Evolutionary conservation across 2,113 vertebrate genomes (phyloP).

Genomic region (Nesogale talazaci): DNA sequence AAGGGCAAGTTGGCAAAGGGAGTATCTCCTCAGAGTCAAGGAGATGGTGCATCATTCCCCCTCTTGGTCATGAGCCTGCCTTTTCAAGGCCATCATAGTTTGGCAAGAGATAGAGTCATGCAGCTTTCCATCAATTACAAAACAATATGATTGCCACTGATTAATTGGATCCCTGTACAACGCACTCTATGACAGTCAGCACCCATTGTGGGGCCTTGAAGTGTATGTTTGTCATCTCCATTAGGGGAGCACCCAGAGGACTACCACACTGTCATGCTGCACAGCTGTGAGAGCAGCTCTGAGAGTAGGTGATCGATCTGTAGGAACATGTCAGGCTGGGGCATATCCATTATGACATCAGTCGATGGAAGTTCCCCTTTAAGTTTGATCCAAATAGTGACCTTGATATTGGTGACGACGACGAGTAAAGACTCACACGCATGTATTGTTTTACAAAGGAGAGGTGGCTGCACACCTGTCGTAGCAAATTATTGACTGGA

Average conservation of each 20-base stretch:
- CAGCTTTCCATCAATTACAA: conserved; percentile 25
- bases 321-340: conserved; percentile 88
- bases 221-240: conserved; percentile 76
- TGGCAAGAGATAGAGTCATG: background rate
- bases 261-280: conserved; percentile 83
- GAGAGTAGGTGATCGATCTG: conserved; percentile 91
- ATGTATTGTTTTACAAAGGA: conserved; percentile 77
- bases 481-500: conserved; percentile 81
- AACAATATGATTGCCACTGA: conserved; percentile 48
- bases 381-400: conserved; percentile 87
- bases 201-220: conserved; percentile 59
- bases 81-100: background rate
- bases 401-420: conserved; percentile 86
- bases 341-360: conserved; percentile 92
- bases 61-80: background rate
- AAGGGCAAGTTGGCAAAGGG: background rate
- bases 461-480: conserved; percentile 76
- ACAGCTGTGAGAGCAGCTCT: conserved; percentile 85
- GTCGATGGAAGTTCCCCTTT: conserved; percentile 87
- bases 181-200: conserved; percentile 66
- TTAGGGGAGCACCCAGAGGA: conserved; percentile 67
- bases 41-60: background rate
- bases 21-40: background rate
- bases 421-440: conserved; percentile 72
- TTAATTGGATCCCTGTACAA: conserved; percentile 75